Evolutionary conservation across 92 coral and sea anemone genomes (phyloP).

Genomic region (Chrysogorgia sp.): DNA sequence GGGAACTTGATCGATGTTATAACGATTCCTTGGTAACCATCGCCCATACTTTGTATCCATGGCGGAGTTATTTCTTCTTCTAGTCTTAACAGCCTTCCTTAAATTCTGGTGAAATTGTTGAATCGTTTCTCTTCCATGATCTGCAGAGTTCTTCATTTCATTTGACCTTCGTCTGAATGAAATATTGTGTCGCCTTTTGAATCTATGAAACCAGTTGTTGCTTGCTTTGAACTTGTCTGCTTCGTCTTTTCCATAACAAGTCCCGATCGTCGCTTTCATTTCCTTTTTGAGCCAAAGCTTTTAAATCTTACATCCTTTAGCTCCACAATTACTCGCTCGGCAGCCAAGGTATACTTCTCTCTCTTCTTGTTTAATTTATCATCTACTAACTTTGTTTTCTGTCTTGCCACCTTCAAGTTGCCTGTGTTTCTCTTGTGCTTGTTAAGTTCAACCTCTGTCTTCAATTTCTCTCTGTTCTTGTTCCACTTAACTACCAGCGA

Average conservation of each 20-base stretch:
- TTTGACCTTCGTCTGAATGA: slow-evolving; percentile 46
- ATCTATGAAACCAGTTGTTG: slow-evolving; percentile 44
- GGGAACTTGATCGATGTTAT: too few species aligned
- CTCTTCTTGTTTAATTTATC: slow-evolving; percentile 24
- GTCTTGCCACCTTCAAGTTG: slow-evolving; percentile 27
- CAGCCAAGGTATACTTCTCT: slow-evolving; percentile 52
- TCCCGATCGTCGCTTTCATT: slow-evolving; percentile 51
- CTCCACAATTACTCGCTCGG: slow-evolving; percentile 53
- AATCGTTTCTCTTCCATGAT: slow-evolving; percentile 54
- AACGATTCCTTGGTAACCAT: too few species aligned
- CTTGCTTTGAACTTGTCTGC: slow-evolving; percentile 65
- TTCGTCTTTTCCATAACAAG: slow-evolving; percentile 55
- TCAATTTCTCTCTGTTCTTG: slow-evolving; percentile 34
- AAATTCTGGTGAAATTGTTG: slow-evolving; percentile 43
- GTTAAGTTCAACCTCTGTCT: slow-evolving; percentile 24
- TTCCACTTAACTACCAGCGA: slow-evolving; percentile 54
- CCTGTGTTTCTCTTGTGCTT: slow-evolving; percentile 44
- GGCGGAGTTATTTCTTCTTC: too few species aligned
- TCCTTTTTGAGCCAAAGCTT: slow-evolving; percentile 64
- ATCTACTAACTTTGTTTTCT: slow-evolving; percentile 36
- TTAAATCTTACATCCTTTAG: slow-evolving; percentile 55
- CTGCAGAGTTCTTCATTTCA: slow-evolving; percentile 41
- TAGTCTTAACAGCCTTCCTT: too few species aligned
- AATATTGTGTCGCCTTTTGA: slow-evolving; percentile 30
- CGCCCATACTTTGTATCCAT: too few species aligned